phyloP scores from a whole-genome alignment of 2,113 vertebrate genomes.

The Orientallactaga bullata region DNA sequence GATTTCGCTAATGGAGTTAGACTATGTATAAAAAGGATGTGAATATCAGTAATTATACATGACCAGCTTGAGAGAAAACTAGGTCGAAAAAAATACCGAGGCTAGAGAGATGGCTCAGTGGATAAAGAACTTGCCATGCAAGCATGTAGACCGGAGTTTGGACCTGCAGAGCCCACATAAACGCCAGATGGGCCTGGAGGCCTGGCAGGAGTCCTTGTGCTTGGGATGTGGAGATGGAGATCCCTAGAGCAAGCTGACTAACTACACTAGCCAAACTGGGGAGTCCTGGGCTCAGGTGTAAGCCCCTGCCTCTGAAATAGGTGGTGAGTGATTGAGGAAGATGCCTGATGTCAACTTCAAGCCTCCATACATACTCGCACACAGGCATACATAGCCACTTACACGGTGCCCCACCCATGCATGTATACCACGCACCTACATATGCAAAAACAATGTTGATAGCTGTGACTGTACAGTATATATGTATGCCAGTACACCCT shows the following conservation, averaged over 20 bases:
- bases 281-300: not conserved
- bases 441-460: too few species aligned
- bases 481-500: too few species aligned
- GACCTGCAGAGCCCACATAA: not conserved
- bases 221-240: not conserved
- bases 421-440: too few species aligned
- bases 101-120: not conserved
- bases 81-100: not conserved
- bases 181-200: not conserved
- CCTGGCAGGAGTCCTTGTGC: not conserved
- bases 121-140: not conserved
- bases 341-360: not conserved
- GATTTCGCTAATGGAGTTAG: not conserved
- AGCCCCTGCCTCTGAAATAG: not conserved
- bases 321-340: not conserved
- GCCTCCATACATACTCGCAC: not conserved
- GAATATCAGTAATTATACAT: not conserved
- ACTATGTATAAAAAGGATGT: not conserved
- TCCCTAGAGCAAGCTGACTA: not conserved
- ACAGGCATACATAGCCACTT: too few species aligned
- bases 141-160: not conserved
- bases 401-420: too few species aligned
- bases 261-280: not conserved
- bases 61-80: not conserved
- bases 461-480: too few species aligned